Percentiles rank a stretch among this genome's conserved stretches.
Evolutionary conservation across 2,888 invertebrate genomes (phyloP).

Genomic region (Lepidochitona cinerea): DNA sequence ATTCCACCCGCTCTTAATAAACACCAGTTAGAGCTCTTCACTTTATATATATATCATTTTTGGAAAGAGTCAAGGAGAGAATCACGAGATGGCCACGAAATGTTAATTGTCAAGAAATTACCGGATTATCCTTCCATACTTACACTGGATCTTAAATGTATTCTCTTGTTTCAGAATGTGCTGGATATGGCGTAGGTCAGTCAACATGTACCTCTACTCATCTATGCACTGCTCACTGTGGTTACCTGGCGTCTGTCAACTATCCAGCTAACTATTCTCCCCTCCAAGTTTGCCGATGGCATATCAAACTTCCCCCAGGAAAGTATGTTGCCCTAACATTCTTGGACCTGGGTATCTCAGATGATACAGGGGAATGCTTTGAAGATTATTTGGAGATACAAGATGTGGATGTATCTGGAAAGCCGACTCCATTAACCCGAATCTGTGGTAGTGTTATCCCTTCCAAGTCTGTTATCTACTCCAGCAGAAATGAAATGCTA

Average conservation of each 20-base stretch:
- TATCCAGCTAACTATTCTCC: constrained; percentile 51
- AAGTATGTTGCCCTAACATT: constrained; percentile 53
- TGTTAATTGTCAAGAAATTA: too few species aligned
- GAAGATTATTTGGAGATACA: constrained; percentile 31
- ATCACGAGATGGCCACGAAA: too few species aligned
- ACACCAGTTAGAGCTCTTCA: too few species aligned
- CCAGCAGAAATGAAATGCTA: constrained; percentile 49
- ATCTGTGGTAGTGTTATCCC: constrained; percentile 45
- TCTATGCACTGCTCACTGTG: constrained; percentile 30
- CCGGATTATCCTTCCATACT: too few species aligned
- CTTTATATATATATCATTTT: too few species aligned
- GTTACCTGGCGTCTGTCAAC: constrained; percentile 48
- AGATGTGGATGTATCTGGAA: constrained; percentile 52
- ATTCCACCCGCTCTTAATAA: too few species aligned
- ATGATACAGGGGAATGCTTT: constrained; percentile 2
- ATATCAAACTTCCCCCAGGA: constrained; percentile 42
- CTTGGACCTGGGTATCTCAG: constrained; percentile 49
- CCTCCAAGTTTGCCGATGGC: constrained; percentile 53
- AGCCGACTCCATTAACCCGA: constrained; percentile 39
- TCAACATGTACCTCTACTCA: neutral
- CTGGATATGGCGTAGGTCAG: neutral
- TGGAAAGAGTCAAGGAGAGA: too few species aligned
- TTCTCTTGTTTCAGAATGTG: neutral
- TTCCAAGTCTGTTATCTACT: constrained; percentile 43
- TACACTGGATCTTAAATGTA: too few species aligned